Conservation (phyloP, 2,113 vertebrate species). For the Cololabis saira region DNA sequence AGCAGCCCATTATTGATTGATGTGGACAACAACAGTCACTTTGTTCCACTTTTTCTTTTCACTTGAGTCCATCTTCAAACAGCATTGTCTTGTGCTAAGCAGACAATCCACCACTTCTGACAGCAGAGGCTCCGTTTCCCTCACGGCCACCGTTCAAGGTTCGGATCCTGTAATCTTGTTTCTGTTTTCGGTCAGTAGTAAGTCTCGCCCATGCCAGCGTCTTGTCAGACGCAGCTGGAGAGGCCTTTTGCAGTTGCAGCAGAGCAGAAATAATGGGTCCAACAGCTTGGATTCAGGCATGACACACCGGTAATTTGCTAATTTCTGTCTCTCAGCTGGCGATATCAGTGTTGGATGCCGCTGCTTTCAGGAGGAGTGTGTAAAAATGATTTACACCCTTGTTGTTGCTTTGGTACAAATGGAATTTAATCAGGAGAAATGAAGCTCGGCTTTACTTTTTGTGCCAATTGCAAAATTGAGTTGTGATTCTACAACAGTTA, state of each 20-base stretch:
- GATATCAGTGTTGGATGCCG: constrained; percentile 38
- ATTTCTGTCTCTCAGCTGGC: constrained; percentile 66
- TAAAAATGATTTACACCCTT: constrained; percentile 25
- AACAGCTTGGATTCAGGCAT: constrained; percentile 65
- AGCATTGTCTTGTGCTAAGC: not conserved
- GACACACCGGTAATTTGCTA: constrained; percentile 77
- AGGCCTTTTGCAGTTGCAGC: constrained; percentile 69
- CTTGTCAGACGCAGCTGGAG: constrained; percentile 77
- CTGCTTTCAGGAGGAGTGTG: constrained; percentile 19
- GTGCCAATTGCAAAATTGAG: constrained; percentile 1
- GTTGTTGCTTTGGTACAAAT: constrained; percentile 12
- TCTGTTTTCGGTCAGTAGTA: constrained; percentile 68
- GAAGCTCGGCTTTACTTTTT: constrained; percentile 10
- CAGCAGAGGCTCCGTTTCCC: constrained; percentile 43
- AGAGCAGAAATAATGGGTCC: constrained; percentile 76
- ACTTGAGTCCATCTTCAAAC: constrained; percentile 1
- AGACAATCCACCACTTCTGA: constrained; percentile 9
- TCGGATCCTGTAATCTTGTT: constrained; percentile 68
- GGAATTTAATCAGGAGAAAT: not conserved
- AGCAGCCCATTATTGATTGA: constrained; percentile 53
- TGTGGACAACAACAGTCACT: constrained; percentile 49
- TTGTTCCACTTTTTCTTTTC: constrained; percentile 42
- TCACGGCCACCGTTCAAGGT: constrained; percentile 52
- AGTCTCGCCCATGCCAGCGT: constrained; percentile 60
- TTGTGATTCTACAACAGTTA: constrained; percentile 6